phyloP scores from a whole-genome alignment of 2,113 vertebrate species.

The Potamarius usumacintae region DNA sequence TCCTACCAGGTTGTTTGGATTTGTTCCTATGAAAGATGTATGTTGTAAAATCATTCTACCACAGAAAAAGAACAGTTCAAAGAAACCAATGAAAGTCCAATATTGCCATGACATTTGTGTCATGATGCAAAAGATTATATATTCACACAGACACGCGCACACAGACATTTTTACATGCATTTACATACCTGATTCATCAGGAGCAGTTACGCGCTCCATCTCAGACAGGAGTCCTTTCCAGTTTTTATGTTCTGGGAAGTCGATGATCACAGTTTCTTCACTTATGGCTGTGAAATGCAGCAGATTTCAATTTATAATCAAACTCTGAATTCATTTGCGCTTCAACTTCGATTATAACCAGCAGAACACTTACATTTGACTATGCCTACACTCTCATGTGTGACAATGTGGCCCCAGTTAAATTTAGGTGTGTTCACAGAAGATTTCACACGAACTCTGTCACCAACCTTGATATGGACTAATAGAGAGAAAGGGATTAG shows the following conservation, averaged over 20 bases:
- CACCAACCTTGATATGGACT: constrained; percentile 39
- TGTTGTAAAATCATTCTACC: no score
- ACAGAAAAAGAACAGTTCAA: no score
- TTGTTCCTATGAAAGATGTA: no score
- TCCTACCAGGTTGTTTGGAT: no score
- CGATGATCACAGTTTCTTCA: not conserved
- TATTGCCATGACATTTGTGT: no score
- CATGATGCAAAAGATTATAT: no score
- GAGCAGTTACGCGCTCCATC: constrained; percentile 23
- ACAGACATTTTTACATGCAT: not conserved
- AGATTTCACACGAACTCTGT: constrained; percentile 29
- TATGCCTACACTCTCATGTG: constrained; percentile 22
- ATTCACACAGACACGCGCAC: no score
- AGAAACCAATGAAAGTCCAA: no score
- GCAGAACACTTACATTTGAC: constrained; percentile 28
- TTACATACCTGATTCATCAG: constrained; percentile 9
- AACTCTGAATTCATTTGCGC: no score
- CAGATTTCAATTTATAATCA: not conserved
- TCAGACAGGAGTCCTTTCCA: constrained; percentile 41
- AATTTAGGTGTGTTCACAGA: constrained; percentile 31
- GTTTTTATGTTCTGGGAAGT: constrained; percentile 29
- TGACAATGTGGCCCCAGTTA: constrained; percentile 38
- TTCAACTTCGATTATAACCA: not conserved
- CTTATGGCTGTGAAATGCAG: not conserved
- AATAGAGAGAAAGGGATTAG: not conserved